These are phyloP conservation scores for Tortricodes alternella DNA, from an alignment of 2,888 invertebrate genomes.

Conservation along the genomic window DNA sequence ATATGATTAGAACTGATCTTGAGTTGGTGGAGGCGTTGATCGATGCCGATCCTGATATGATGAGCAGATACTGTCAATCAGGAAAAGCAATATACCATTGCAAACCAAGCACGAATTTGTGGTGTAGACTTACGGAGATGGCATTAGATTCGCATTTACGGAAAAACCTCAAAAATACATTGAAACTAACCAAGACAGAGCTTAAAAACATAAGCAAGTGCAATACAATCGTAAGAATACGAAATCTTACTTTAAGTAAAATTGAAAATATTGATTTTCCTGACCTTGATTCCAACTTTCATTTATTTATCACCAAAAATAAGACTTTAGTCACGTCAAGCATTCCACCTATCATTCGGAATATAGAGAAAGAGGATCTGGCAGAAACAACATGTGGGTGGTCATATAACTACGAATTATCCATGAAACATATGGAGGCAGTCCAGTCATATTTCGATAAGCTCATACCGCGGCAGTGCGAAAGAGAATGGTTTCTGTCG, in stretches of 20 bases:
- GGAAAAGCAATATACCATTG: conserved; percentile 14
- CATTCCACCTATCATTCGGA: conserved; percentile 22
- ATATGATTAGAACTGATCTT: neutral
- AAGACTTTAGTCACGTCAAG: neutral
- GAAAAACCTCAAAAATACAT: neutral
- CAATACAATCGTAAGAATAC: neutral
- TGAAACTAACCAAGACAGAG: neutral
- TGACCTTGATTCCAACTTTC: neutral
- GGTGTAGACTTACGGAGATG: neutral
- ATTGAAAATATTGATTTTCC: neutral
- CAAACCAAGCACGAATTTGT: conserved; percentile 11
- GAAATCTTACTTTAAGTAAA: neutral
- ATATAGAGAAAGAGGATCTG: conserved; percentile 18
- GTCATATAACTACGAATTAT: conserved; percentile 16
- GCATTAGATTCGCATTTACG: neutral
- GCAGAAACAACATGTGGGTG: conserved; percentile 20
- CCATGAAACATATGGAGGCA: conserved; percentile 7
- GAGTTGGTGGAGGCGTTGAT: neutral
- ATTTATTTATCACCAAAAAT: neutral
- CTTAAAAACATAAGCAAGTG: neutral
- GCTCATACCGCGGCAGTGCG: conserved; percentile 3
- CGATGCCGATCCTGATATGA: conserved; percentile 8
- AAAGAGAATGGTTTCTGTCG: conserved; percentile 19
- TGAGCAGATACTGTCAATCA: neutral
- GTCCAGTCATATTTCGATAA: conserved; percentile 16